Conservation (phyloP, 2,113 vertebrate species). For the Antigone vipio region DNA sequence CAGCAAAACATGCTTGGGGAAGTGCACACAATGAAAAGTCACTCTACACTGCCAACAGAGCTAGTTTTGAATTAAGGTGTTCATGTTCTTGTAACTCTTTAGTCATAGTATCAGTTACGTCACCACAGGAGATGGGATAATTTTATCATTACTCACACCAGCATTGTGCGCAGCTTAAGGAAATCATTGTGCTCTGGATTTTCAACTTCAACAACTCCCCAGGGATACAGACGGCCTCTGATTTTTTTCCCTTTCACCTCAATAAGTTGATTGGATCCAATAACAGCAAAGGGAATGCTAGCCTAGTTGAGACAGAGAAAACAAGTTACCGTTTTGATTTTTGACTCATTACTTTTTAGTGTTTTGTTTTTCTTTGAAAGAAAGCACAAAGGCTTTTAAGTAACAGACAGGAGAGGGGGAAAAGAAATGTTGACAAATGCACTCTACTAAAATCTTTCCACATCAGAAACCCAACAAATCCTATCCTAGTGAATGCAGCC, state of each 20-base stretch:
- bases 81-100: neutral
- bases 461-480: neutral
- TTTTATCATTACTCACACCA: constrained; percentile 78
- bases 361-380: neutral
- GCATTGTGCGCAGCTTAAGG: constrained; percentile 86
- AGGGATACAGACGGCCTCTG: constrained; percentile 82
- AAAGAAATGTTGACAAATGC: neutral
- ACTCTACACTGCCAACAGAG: neutral
- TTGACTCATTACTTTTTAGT: neutral
- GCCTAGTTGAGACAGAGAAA: constrained; percentile 67
- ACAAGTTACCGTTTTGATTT: neutral
- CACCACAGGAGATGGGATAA: neutral
- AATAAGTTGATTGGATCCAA: constrained; percentile 88
- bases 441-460: neutral
- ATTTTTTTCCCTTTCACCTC: constrained; percentile 94
- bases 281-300: constrained; percentile 87
- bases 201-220: constrained; percentile 88
- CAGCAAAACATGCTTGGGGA: neutral
- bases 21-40: neutral
- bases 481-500: neutral
- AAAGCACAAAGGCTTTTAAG: neutral
- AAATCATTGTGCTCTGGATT: constrained; percentile 94
- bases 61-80: neutral
- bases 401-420: neutral
- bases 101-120: neutral